Evolutionary conservation across 2,888 invertebrate species (phyloP).

Genomic region (Noctua comes): DNA sequence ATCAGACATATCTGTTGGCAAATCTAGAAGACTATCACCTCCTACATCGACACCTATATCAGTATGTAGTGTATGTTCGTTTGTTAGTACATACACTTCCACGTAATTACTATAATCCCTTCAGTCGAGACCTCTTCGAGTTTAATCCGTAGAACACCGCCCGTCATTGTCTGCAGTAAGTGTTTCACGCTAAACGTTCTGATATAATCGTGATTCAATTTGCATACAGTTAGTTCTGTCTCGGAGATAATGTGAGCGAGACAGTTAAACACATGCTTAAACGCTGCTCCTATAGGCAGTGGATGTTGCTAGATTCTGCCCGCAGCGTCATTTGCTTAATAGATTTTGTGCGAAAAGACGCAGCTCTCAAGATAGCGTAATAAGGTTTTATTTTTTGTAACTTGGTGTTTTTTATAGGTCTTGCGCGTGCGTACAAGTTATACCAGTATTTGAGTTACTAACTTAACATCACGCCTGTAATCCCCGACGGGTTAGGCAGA

Average conservation of each 20-base stretch:
- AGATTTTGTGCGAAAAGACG: not conserved
- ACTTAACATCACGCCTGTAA: not conserved
- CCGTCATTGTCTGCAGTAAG: constrained; percentile 62
- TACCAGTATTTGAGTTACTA: not conserved
- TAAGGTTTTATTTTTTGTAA: not conserved
- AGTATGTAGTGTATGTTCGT: not conserved
- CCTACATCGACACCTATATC: not conserved
- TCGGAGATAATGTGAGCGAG: constrained; percentile 52
- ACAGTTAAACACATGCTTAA: constrained; percentile 55
- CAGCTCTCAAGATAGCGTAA: not conserved
- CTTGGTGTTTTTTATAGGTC: not conserved
- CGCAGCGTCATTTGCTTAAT: not conserved
- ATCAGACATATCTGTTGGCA: constrained; percentile 4
- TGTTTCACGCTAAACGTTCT: constrained; percentile 58
- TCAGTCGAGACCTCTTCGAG: constrained; percentile 43
- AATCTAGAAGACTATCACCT: constrained; percentile 30
- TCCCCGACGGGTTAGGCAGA: not conserved
- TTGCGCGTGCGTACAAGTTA: not conserved
- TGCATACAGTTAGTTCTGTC: constrained; percentile 64
- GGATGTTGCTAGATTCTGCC: constrained; percentile 11
- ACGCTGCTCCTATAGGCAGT: constrained; percentile 21
- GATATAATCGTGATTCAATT: constrained; percentile 68
- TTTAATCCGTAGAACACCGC: constrained; percentile 62
- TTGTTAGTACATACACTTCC: constrained; percentile 16
- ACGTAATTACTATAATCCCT: constrained; percentile 59